phyloP scores from a whole-genome alignment of 2,888 invertebrate species.

The Zonitis immaculata region DNA sequence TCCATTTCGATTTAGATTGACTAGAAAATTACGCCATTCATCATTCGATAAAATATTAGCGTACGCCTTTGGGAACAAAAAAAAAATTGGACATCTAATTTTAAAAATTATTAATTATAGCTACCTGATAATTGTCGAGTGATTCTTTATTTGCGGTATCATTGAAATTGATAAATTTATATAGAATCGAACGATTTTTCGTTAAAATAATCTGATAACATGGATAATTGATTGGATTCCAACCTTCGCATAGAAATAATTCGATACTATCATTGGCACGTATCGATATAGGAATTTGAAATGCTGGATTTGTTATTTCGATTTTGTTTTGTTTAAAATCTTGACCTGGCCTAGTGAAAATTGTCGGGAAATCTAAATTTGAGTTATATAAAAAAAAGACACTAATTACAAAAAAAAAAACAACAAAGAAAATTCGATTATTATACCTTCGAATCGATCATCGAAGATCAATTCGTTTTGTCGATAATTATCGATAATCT shows the following conservation, averaged over 20 bases:
- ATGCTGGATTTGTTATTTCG: constrained; percentile 30
- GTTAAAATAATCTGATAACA: constrained; percentile 40
- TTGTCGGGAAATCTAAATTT: constrained; percentile 36
- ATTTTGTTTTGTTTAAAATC: constrained; percentile 30
- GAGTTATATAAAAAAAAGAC: not conserved
- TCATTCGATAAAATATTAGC: constrained; percentile 35
- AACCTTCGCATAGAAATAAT: constrained; percentile 39
- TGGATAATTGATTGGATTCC: constrained; percentile 38
- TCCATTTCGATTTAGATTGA: constrained; percentile 32
- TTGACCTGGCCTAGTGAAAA: constrained; percentile 31
- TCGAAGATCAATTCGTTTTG: constrained; percentile 35
- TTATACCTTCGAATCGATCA: constrained; percentile 41
- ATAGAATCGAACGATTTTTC: constrained; percentile 30
- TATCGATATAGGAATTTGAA: constrained; percentile 37
- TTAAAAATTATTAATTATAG: too few species aligned
- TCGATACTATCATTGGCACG: constrained; percentile 35
- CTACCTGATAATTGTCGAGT: constrained; percentile 26
- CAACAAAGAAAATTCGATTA: not conserved
- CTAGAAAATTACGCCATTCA: constrained; percentile 41
- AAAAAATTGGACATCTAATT: too few species aligned
- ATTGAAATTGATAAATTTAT: constrained; percentile 27
- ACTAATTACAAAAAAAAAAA: too few species aligned
- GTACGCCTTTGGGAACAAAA: constrained; percentile 29
- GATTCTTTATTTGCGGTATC: constrained; percentile 17
- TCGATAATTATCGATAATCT: constrained; percentile 28